These are phyloP conservation scores for Cliona cf. orientalis DNA, from an alignment of 37 sponge, comb jelly and placozoan species.

Conservation along the genomic window DNA sequence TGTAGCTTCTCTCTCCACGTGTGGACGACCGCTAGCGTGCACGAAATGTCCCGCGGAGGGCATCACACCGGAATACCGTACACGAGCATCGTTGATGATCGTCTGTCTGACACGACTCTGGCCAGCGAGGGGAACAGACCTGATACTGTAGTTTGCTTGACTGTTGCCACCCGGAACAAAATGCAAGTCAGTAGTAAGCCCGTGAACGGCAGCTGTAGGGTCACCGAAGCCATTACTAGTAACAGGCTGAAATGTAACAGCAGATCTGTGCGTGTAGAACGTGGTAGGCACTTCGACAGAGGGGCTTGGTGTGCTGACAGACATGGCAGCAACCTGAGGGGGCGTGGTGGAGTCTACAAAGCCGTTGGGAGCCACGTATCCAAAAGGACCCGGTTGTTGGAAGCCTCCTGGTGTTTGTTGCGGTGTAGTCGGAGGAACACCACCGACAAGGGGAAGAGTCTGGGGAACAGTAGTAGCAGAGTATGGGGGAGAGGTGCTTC, in stretches of 20 bases:
- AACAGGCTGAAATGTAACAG: neutral
- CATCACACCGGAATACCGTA: neutral
- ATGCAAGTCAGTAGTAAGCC: too few species aligned
- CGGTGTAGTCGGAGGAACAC: neutral
- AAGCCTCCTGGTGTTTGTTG: neutral
- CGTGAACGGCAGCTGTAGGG: too few species aligned
- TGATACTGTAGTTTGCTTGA: too few species aligned
- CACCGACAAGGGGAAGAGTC: neutral
- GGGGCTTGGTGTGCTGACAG: neutral
- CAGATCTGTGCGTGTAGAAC: neutral
- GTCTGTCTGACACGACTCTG: conserved; percentile 16
- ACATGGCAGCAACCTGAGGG: neutral
- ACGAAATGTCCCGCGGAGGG: neutral
- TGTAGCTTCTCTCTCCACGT: neutral
- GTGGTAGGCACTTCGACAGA: neutral
- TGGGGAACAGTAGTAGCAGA: neutral
- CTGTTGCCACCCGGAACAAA: too few species aligned
- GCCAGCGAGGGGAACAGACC: too few species aligned
- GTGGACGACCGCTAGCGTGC: neutral
- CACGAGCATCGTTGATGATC: conserved; percentile 2
- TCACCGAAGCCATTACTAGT: too few species aligned
- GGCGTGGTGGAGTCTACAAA: too few species aligned
- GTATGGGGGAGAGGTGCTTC: conserved; percentile 14
- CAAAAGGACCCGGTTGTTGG: neutral
- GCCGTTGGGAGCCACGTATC: too few species aligned